Evolutionary conservation across 2,797 vertebrate genomes (phyloP), one percentile per base, ranked within the genome.

Genomic region (Otolemur crassicaudatus): DNA sequence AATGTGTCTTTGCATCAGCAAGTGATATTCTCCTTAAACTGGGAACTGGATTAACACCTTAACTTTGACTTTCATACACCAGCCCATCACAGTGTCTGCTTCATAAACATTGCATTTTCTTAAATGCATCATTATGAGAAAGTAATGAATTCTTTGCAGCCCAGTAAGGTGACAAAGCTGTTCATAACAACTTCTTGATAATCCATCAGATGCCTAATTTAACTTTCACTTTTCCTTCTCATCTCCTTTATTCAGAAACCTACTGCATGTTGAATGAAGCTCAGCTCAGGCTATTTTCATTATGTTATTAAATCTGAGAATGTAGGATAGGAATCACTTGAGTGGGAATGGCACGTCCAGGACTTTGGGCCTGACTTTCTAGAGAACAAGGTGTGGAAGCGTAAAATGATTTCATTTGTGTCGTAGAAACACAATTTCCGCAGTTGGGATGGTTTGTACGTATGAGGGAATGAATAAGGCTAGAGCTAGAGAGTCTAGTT

Each of bases 41-140:
- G 19, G 81, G 25, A 94, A 85, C n/a, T 70, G 46, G 27, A 60
- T 94, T n/a, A 70, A 46, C 73, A 72, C 72, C 17, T 90, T 95
- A 94, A 19, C 58, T 70, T 86, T 49, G 76, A 84, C 37, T 60
- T 94, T 69, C 40, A 75, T 53, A 43, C 29, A 70, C 43, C 1
- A 9, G 4, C 29, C 20, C 37, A 29, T 37, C 63, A 80, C 1
- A 70, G 60, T 77, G 61, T 70, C 49, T 84, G 43, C 31, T 90
- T 94, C 73, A 85, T 87, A 83, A 95, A 90, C 40, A 46, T 92
- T 77, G 31, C 25, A 46, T 92, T 73, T 94, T 93, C 40, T 87
- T 4, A 20, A 37, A 75, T 70, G 25, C 40, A 80, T 96, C 70
- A 20, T 75, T 82, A 69, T 90, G 84, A 90, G 46, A 94, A 89